Evolutionary conservation across 2,797 vertebrate genomes (phyloP), one percentile per base, ranked within the genome.

Genomic region (Hemibagrus guttatus): DNA sequence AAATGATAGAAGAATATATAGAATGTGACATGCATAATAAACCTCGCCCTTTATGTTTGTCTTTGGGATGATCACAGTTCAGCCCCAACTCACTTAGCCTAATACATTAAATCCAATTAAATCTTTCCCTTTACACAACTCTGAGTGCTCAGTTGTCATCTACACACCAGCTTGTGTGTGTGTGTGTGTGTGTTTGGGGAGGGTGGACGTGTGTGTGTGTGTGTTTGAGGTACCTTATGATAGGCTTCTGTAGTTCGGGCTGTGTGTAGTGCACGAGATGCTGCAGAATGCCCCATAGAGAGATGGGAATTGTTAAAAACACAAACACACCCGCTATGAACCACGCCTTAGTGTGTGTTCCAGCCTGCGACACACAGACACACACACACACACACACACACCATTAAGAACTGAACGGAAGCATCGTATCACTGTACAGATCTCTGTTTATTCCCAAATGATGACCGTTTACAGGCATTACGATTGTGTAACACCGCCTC

Each of bases 181-280:
- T 52, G 23, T 75, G 72, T 74, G 31, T 69, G 26, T 68, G n/a
- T 68, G 35, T 71, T 31, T 21, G 68, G 31, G 35, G 26, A 35
- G n/a, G 31, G 35, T 71, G 68, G 9, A 31, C 39, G 31, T 19
- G 66, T 69, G 64, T 28, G 68, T 71, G 19, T 72, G 23, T 84
- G 49, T 11, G 54, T 71, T 13, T 17, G 54, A 11, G n/a, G 93
- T 94, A 98, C 98, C 98, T 97, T 95, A 99, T 99, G 87, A 99
- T 99, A 4, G 98, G 98, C 90, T 99, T 99, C 93, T 99, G 98
- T 75, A 99, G 94, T 89, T 99, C 97, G 28, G 98, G 98, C 89
- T 99, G 98, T 79, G 98, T 99, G 91, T 99, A 99, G 94, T 99
- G 96, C 78, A 99, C 97, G 81, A 99, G 94, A 92, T 99, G 98